These are phyloP conservation scores for Anodontia alba DNA, from an alignment of 2,888 invertebrate genomes.

Conservation along the genomic window DNA sequence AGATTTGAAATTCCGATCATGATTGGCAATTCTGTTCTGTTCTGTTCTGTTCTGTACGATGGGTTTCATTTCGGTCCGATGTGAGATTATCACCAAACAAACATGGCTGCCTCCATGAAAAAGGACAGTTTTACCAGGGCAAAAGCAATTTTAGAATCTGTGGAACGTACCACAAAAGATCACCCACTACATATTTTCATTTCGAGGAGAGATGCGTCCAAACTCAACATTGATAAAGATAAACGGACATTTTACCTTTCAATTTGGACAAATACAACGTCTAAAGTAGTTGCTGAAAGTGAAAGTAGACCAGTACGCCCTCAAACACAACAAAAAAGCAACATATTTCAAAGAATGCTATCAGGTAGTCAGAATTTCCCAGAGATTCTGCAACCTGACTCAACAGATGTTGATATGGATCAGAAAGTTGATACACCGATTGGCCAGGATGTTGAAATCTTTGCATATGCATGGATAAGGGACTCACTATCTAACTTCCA, in stretches of 20 bases:
- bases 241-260: conserved; percentile 47
- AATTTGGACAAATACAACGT: conserved; percentile 55
- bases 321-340: conserved; percentile 27
- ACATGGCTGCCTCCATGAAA: conserved; percentile 47
- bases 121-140: conserved; percentile 46
- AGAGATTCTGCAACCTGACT: conserved; percentile 54
- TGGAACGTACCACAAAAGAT: conserved; percentile 45
- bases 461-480: conserved; percentile 31
- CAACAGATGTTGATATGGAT: conserved; percentile 44
- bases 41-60: too few relatives aligned
- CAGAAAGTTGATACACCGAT: conserved; percentile 28
- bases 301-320: conserved; percentile 28
- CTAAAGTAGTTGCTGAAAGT: conserved; percentile 12
- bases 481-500: conserved; percentile 2
- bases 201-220: conserved; percentile 61
- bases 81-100: not conserved
- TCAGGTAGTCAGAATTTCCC: conserved; percentile 59
- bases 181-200: conserved; percentile 72
- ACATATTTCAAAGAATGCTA: conserved; percentile 59
- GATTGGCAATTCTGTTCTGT: too few relatives aligned
- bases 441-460: conserved; percentile 50
- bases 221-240: conserved; percentile 41
- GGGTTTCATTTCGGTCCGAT: not conserved
- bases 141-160: conserved; percentile 50
- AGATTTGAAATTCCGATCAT: too few relatives aligned